Percentiles rank a stretch among this genome's conserved stretches.
These are phyloP conservation scores for Onychostruthus taczanowskii DNA, from an alignment of 2,113 vertebrate species.

Conservation along the genomic window DNA sequence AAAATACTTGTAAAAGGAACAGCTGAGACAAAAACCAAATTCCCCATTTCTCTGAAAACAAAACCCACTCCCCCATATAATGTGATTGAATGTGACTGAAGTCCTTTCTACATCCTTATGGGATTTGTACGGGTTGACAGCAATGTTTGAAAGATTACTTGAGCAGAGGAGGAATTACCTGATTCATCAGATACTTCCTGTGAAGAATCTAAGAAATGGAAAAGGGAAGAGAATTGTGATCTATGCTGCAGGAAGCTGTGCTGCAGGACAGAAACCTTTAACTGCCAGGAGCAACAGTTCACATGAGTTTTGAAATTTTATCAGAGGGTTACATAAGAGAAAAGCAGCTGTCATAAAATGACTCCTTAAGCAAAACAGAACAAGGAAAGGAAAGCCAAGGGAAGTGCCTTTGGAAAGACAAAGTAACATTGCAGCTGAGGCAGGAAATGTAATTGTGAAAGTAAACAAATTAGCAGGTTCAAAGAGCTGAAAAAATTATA, in stretches of 20 bases:
- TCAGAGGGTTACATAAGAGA: neutral
- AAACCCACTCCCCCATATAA: neutral
- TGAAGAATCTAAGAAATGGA: neutral
- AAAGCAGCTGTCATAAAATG: neutral
- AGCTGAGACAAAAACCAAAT: neutral
- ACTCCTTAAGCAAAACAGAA: neutral
- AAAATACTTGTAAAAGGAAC: neutral
- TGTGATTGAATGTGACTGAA: neutral
- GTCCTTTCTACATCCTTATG: neutral
- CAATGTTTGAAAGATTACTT: neutral
- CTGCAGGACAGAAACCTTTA: neutral
- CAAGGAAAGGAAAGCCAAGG: neutral
- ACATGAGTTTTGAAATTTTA: neutral
- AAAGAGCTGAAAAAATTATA: neutral
- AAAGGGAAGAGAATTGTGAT: neutral
- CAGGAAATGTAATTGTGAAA: neutral
- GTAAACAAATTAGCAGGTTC: constrained; percentile 1
- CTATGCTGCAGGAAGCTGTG: neutral
- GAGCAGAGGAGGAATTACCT: neutral
- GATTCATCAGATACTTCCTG: neutral
- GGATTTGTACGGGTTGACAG: neutral
- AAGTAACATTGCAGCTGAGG: neutral
- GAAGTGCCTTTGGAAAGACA: neutral
- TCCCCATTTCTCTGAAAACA: neutral
- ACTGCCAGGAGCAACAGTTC: neutral